phyloP scores from a whole-genome alignment of 2,797 vertebrate species.

The Cyprinodon diabolis region DNA sequence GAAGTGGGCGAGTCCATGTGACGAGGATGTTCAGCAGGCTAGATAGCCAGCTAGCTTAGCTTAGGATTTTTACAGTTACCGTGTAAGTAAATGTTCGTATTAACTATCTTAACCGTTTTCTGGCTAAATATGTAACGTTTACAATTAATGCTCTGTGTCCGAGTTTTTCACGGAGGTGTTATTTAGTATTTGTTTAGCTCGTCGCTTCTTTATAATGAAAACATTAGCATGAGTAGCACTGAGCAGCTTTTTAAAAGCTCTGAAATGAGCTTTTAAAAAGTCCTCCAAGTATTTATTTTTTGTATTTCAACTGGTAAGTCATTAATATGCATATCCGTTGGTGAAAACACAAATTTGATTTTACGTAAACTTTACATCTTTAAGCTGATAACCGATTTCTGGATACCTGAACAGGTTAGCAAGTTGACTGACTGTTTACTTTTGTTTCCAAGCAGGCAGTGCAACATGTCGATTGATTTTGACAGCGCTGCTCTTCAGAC shows the following conservation, averaged over 20 bases:
- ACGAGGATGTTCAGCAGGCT: constrained; percentile 6
- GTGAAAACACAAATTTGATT: not conserved
- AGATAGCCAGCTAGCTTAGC: constrained; percentile 31
- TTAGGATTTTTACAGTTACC: not conserved
- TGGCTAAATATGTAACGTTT: accelerated
- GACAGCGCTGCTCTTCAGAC: constrained; percentile 90
- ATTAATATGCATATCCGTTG: not conserved
- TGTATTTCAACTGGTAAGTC: constrained; percentile 30
- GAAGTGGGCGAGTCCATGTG: constrained; percentile 64
- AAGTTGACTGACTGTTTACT: not conserved
- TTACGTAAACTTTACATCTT: not conserved
- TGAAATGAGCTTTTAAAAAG: not conserved
- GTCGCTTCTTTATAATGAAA: constrained; percentile 25
- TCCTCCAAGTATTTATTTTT: not conserved
- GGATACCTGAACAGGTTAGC: no score
- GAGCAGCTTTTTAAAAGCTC: not conserved
- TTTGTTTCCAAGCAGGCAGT: constrained; percentile 7
- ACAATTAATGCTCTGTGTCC: accelerated
- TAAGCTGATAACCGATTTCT: not conserved
- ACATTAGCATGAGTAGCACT: constrained; percentile 20
- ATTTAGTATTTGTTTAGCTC: not conserved
- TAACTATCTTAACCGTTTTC: not conserved
- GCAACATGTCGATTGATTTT: constrained; percentile 93
- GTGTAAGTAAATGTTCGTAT: not conserved
- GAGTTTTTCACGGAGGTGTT: not conserved